phyloP scores from a whole-genome alignment of 2,888 invertebrate species.

The Uropetala carovei region DNA sequence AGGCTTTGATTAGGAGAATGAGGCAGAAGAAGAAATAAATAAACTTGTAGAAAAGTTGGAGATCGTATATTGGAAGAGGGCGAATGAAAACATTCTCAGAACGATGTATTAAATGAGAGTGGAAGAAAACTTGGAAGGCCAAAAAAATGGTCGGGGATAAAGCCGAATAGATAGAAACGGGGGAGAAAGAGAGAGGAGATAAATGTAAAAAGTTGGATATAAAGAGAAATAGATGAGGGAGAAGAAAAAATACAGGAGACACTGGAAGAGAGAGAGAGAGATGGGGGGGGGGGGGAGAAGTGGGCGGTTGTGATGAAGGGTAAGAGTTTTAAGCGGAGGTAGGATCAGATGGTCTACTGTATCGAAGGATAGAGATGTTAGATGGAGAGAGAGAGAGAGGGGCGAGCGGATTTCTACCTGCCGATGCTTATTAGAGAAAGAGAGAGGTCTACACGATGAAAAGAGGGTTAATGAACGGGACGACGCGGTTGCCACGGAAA shows the following conservation, averaged over 20 bases:
- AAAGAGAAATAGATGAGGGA: too few relatives aligned
- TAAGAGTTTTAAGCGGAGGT: background rate
- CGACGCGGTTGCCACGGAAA: background rate
- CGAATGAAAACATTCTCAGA: background rate
- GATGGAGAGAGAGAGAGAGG: background rate
- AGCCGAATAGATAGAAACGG: background rate
- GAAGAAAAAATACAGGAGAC: too few relatives aligned
- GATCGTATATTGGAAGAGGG: background rate
- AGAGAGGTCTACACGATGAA: background rate
- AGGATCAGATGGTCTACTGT: background rate
- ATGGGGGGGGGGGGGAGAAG: too few relatives aligned
- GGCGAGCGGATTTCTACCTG: conserved; percentile 37
- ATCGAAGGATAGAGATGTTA: conserved; percentile 40
- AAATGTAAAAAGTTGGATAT: background rate
- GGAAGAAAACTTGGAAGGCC: background rate
- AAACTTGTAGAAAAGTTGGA: background rate
- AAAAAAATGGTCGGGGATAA: background rate
- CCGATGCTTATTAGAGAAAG: conserved; percentile 15
- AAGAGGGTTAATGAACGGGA: conserved; percentile 37
- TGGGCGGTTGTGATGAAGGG: background rate
- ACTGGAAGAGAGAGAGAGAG: too few relatives aligned
- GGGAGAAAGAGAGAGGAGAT: background rate
- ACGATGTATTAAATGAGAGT: background rate
- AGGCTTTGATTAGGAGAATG: too few relatives aligned
- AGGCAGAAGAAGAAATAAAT: background rate